Evolutionary conservation across 2,797 vertebrate species (phyloP), one percentile per base, ranked within the genome.

Genomic region (Pseudomugil tenellus): DNA sequence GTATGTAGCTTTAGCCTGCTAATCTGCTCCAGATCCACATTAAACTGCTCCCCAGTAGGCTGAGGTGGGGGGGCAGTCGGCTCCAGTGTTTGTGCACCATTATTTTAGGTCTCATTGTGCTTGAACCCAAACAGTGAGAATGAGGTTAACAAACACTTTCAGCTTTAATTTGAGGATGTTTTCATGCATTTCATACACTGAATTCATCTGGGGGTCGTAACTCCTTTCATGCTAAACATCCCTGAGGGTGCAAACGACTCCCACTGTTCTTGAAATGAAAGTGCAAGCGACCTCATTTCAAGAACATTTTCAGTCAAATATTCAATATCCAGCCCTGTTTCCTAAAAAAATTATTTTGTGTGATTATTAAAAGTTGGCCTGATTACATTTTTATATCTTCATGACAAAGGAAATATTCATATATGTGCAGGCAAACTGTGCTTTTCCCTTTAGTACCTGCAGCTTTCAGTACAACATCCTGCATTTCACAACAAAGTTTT

Each of bases 21-120:
- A 91, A 91, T 91, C 86, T 82, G 84, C 80, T 79, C 69, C 16
- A 63, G 75, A 87, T 84, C 83, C 85, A 73, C 77, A 81, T 80
- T 81, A 84, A 85, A 86, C 58, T 62, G 52, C 80, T 77, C 71
- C 74, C 70, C 61, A 14, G 81, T 77, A 80, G 80, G 54, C 54
- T 25, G 56, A 59, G 43, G 53, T 12, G 61, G 14, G 43, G 35
- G 58, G 52, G n/a, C 41, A 2, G 7, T 4, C 17, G 55, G 54
- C 29, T 37, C 2, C 29, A 52, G 28, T 48, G 49, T 70, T 48
- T 29, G 9, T 29, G 52, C 55, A n/a, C 31, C 37, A 60, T 60
- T 56, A 31, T 70, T 72, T 72, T 4, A 39, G 16, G 29, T 37
- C 29, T 23, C 49, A n/a, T 35, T 31, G 11, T 12, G 2, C n/a